Evolutionary conservation across 1,140 invertebrate species (phyloP).

Genomic region (Parapsyche elsis): DNA sequence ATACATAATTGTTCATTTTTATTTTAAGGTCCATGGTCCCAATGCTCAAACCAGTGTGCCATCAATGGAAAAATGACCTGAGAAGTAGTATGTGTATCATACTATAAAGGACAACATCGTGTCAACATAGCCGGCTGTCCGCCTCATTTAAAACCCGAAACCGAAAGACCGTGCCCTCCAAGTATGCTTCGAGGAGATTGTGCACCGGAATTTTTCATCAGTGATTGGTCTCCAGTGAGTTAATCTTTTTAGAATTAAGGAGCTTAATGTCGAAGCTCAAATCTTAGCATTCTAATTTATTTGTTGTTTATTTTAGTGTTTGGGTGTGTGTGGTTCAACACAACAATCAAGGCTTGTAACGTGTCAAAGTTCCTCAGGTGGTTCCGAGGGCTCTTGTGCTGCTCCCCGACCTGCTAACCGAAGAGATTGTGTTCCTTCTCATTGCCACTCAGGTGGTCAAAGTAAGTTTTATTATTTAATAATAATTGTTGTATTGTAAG

Average conservation of each 20-base stretch:
- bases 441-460: constrained; percentile 57
- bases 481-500: neutral
- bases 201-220: constrained; percentile 70
- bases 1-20: neutral
- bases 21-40: constrained; percentile 70
- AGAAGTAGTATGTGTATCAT: constrained; percentile 69
- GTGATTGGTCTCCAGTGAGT: constrained; percentile 71
- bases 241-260: too few species aligned
- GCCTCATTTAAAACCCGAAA: constrained; percentile 57
- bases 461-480: constrained; percentile 43
- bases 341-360: constrained; percentile 64
- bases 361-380: constrained; percentile 61
- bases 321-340: constrained; percentile 64
- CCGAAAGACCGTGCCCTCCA: constrained; percentile 51
- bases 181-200: constrained; percentile 63
- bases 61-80: constrained; percentile 66
- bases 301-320: constrained; percentile 58
- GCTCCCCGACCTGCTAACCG: constrained; percentile 58
- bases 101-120: constrained; percentile 61
- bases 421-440: constrained; percentile 61
- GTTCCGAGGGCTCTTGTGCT: constrained; percentile 59
- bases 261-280: neutral
- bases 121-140: constrained; percentile 58
- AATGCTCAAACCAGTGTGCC: constrained; percentile 73
- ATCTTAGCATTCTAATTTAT: constrained; percentile 4